Conservation (phyloP, 2,113 vertebrate genomes). For the Pollimyrus isidori region DNA sequence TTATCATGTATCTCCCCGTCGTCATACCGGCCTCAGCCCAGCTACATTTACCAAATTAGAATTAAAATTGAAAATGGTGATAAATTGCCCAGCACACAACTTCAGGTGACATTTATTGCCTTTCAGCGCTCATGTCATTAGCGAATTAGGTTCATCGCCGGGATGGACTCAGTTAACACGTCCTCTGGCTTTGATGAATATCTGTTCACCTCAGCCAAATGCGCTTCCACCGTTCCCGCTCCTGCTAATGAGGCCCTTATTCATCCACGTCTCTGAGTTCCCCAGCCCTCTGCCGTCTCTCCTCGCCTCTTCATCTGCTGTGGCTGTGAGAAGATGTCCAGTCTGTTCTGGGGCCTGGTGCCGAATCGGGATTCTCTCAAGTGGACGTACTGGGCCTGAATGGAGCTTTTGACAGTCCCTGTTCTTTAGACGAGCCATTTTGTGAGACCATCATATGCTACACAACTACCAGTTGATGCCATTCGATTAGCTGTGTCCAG, state of each 20-base stretch:
- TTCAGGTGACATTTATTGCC: slow-evolving; percentile 57
- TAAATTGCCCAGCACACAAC: slow-evolving; percentile 42
- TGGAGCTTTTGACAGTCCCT: not conserved
- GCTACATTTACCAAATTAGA: slow-evolving; percentile 40
- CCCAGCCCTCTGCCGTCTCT: not conserved
- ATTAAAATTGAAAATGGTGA: slow-evolving; percentile 48
- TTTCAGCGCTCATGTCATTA: slow-evolving; percentile 55
- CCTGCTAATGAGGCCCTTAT: slow-evolving; percentile 45
- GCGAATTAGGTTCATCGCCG: slow-evolving; percentile 55
- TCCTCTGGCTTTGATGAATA: slow-evolving; percentile 30
- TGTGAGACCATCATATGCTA: not conserved
- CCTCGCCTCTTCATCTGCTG: not conserved
- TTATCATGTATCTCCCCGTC: slow-evolving; percentile 33
- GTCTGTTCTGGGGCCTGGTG: not conserved
- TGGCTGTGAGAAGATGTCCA: not conserved
- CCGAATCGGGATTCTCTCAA: not conserved
- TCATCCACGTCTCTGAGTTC: slow-evolving; percentile 22
- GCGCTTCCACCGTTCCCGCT: slow-evolving; percentile 40
- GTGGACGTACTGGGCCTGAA: not conserved
- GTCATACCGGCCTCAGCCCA: slow-evolving; percentile 25
- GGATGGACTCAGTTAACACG: slow-evolving; percentile 27
- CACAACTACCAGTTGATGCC: not conserved
- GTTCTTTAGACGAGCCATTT: not conserved
- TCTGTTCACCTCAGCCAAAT: slow-evolving; percentile 30
- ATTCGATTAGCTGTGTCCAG: not conserved